These are phyloP conservation scores for Anoplopoma fimbria DNA, from an alignment of 2,113 vertebrate species.

Conservation along the genomic window DNA sequence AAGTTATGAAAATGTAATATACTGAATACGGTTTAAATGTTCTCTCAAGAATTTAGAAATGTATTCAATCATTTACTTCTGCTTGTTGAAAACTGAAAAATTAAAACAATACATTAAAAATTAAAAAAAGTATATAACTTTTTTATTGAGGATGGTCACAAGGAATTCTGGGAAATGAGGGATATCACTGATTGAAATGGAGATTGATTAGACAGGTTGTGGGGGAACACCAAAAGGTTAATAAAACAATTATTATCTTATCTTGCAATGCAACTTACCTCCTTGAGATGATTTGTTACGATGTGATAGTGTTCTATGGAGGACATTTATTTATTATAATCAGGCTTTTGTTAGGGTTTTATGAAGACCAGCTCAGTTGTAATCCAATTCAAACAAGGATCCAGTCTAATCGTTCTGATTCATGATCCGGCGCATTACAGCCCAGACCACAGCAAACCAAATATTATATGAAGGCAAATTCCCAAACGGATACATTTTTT, in stretches of 20 bases:
- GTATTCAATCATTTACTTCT: neutral
- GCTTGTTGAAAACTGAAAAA: neutral
- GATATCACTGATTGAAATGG: neutral
- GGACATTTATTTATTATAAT: conserved; percentile 19
- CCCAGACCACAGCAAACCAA: conserved; percentile 54
- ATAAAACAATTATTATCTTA: neutral
- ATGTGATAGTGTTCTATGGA: neutral
- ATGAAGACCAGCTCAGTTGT: conserved; percentile 18
- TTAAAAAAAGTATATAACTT: no score
- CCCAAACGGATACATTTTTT: conserved; percentile 37
- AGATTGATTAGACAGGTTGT: neutral
- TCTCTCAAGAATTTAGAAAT: neutral
- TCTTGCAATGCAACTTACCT: conserved; percentile 22
- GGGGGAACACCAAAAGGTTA: neutral
- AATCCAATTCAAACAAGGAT: conserved; percentile 30
- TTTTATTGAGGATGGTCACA: no score
- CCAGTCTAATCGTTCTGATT: conserved; percentile 16
- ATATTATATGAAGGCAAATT: conserved; percentile 58
- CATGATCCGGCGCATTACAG: conserved; percentile 33
- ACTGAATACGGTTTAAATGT: neutral
- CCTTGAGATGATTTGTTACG: neutral
- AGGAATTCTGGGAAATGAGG: neutral
- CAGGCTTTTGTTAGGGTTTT: conserved; percentile 7
- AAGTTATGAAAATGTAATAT: neutral
- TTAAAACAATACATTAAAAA: no score